phyloP scores from a whole-genome alignment of 2,888 invertebrate genomes.

The Drosophila sordidula region DNA sequence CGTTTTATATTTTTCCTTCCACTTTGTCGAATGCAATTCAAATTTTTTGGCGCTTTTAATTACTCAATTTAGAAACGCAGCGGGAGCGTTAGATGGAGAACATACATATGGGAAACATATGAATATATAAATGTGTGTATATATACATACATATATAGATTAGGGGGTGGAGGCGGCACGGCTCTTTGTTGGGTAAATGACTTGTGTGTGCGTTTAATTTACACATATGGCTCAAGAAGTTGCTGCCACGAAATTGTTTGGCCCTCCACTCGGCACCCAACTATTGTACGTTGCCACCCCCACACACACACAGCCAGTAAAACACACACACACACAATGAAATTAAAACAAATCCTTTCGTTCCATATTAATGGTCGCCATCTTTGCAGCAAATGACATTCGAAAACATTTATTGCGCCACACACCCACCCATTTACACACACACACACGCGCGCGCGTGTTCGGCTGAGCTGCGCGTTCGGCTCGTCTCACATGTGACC shows the following conservation, averaged over 20 bases:
- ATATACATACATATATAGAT: conserved; percentile 4
- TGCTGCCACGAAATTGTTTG: conserved; percentile 51
- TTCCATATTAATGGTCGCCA: conserved; percentile 82
- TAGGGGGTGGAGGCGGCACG: no score
- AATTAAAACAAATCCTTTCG: conserved; percentile 82
- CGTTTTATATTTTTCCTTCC: not conserved
- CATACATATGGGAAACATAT: conserved; percentile 30
- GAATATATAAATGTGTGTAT: conserved; percentile 11
- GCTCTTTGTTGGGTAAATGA: conserved; percentile 45
- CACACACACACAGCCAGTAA: not conserved
- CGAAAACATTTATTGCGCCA: conserved; percentile 79
- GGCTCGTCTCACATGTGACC: conserved; percentile 58
- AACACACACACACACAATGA: conserved; percentile 48
- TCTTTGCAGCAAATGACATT: conserved; percentile 81
- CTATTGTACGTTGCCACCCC: conserved; percentile 60
- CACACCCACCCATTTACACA: conserved; percentile 30
- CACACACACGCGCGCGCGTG: conserved; percentile 14
- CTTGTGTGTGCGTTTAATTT: conserved; percentile 57
- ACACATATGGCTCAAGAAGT: conserved; percentile 63
- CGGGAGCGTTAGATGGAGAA: not conserved
- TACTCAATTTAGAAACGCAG: conserved; percentile 61
- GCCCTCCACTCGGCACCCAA: conserved; percentile 43
- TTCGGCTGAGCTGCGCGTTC: conserved; percentile 44
- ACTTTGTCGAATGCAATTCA: conserved; percentile 50
- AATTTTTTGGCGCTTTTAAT: conserved; percentile 70